Evolutionary conservation across 2,113 vertebrate species (phyloP).

Genomic region (Erinaceus europaeus): DNA sequence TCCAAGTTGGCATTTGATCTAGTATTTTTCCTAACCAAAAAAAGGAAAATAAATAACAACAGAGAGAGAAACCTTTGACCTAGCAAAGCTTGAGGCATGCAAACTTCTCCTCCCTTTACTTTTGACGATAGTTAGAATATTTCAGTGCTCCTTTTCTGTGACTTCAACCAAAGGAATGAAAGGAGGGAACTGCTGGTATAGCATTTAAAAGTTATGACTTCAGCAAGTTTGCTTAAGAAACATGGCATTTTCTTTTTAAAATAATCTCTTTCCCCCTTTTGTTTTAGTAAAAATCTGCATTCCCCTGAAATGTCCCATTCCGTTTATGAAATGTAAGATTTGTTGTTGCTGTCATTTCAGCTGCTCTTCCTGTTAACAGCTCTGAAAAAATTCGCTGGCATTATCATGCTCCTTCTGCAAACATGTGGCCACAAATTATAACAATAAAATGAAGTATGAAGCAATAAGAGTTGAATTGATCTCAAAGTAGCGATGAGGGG

Average conservation of each 20-base stretch:
- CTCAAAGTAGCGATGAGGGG: neutral
- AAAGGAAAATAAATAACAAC: conserved; percentile 49
- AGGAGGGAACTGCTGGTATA: conserved; percentile 37
- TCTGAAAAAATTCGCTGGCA: neutral
- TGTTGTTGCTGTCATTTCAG: neutral
- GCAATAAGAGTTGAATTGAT: neutral
- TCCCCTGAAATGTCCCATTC: conserved; percentile 47
- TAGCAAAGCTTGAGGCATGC: neutral
- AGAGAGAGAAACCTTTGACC: conserved; percentile 58
- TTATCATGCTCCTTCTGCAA: neutral
- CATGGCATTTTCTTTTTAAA: conserved; percentile 58
- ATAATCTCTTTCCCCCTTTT: conserved; percentile 36
- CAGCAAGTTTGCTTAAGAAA: conserved; percentile 63
- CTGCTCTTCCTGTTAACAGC: no score
- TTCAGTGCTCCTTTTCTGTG: neutral
- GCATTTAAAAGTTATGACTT: conserved; percentile 62
- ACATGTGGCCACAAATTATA: neutral
- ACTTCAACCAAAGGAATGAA: conserved; percentile 54
- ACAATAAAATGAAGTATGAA: conserved; percentile 20
- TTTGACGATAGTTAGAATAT: neutral
- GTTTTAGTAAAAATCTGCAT: conserved; percentile 37
- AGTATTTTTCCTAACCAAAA: neutral
- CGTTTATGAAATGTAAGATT: neutral
- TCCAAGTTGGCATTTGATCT: conserved; percentile 45
- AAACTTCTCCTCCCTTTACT: conserved; percentile 39